phyloP scores from a whole-genome alignment of 1,140 invertebrate species.

The Eumeta japonica region DNA sequence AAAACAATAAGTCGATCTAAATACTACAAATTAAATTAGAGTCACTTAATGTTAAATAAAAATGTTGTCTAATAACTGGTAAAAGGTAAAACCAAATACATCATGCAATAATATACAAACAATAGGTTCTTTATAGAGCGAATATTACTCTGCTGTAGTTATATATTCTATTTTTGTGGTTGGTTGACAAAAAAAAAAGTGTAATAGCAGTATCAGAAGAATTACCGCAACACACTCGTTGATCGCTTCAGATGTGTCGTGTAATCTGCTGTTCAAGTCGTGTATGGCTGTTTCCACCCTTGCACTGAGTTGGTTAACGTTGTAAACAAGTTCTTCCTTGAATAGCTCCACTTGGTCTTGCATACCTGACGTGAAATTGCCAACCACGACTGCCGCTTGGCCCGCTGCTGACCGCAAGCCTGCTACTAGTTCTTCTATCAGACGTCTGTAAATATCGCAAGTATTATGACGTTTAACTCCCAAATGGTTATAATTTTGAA shows the following conservation, averaged over 20 bases:
- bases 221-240: conserved; percentile 33
- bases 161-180: too few relatives aligned
- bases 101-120: background rate
- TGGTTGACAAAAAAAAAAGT: too few relatives aligned
- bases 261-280: conserved; percentile 19
- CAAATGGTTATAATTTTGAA: too few relatives aligned
- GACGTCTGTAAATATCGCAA: conserved; percentile 21
- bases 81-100: background rate
- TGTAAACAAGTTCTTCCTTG: conserved; percentile 17
- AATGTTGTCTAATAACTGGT: background rate
- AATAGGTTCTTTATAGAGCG: background rate
- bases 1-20: too few relatives aligned
- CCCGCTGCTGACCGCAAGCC: conserved; percentile 22
- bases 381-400: conserved; percentile 20
- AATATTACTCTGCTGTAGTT: background rate
- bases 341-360: conserved; percentile 19
- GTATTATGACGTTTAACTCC: too few relatives aligned
- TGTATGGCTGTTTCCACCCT: conserved; percentile 20
- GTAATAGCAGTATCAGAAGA: too few relatives aligned
- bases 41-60: background rate
- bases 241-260: conserved; percentile 16
- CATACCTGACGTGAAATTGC: conserved; percentile 21
- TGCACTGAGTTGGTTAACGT: conserved; percentile 20
- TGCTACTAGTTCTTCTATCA: conserved; percentile 25
- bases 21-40: too few relatives aligned